A percentile compares a stretch with the other conserved stretches of the same genome.
Evolutionary conservation across 2,113 vertebrate genomes (phyloP).

Genomic region (Dasyprocta punctata): DNA sequence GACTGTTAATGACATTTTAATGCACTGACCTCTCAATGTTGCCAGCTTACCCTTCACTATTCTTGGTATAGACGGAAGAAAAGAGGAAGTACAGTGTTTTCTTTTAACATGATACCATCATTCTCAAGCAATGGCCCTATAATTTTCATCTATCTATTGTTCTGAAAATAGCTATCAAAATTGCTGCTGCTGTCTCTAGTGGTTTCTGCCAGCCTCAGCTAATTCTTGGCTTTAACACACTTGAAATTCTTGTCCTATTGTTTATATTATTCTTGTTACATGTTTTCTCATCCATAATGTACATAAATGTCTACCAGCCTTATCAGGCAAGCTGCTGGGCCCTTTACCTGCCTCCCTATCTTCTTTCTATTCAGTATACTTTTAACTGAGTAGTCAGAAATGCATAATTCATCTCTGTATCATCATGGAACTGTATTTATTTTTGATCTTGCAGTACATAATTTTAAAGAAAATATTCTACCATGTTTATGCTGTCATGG

Average conservation of each 20-base stretch:
- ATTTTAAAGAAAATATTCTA: not conserved
- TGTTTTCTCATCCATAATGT: not conserved
- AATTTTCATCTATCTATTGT: slow-evolving; percentile 80
- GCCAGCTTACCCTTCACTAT: slow-evolving; percentile 38
- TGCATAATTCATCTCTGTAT: not conserved
- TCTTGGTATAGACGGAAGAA: slow-evolving; percentile 43
- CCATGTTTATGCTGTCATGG: not conserved
- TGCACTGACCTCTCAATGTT: not conserved
- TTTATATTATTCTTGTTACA: not conserved
- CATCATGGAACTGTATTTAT: not conserved
- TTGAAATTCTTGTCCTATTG: slow-evolving; percentile 36
- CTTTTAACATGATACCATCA: slow-evolving; percentile 66
- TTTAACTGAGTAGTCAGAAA: slow-evolving; percentile 2
- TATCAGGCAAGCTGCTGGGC: not conserved
- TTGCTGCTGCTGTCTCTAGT: slow-evolving; percentile 58
- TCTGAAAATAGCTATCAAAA: slow-evolving; percentile 79
- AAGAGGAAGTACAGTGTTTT: slow-evolving; percentile 54
- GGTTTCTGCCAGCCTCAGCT: slow-evolving; percentile 69
- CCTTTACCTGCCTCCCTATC: not conserved
- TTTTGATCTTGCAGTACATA: not conserved
- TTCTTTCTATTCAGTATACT: not conserved
- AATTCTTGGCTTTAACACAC: slow-evolving; percentile 60
- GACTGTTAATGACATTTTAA: slow-evolving; percentile 37
- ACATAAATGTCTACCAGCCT: not conserved
- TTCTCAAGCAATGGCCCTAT: slow-evolving; percentile 67